Base-by-base conservation (phyloP, 2,797 vertebrate genomes). In the Hydrolagus colliei region DNA sequence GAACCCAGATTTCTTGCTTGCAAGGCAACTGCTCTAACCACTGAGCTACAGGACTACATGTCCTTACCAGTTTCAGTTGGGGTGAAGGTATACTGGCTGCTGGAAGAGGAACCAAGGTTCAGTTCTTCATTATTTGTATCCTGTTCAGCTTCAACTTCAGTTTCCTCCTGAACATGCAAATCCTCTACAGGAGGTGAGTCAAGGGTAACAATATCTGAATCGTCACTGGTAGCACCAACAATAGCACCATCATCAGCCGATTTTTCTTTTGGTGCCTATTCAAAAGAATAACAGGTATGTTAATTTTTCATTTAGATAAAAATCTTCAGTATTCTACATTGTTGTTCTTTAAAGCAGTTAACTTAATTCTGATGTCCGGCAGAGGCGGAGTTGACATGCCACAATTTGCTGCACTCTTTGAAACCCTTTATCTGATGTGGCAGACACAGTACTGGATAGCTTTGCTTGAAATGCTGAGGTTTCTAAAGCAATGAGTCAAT, bases 151-250 rank as follows among this genome's bases (percentile, higher is more conserved):
- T 90, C 91, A 87, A 88, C 89, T 85, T 86, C 85, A 74, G 88
- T 88, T 35, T 92, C 90, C 22, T 93, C 94, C 86, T 92, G 92
- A 87, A 85, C 89, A n/a, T 90, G 93, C 73, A 88, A 87, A 90
- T 95, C 95, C 87, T 92, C 93, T 80, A 93, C 92, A 89, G 92
- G 95, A n/a, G 93, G 87, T 86, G 96, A 93, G 85, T 95, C 94
- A 63, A 99, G 94, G 2, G 96, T 98, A 90, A 98, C 92, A 61
- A 99, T 99, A 91, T 99, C 98, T 0, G 97, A 98, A 90, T 98
- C 96, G 87, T 99, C 97, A 0, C 97, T 98, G 90, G 93, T 90
- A 85, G 96, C 91, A 89, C 96, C 93, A 88, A 95, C 65, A 12
- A 90, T 92, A 72, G 91, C 90, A 2, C 88, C 92, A 86, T 95